Base-by-base conservation (phyloP, 2,113 vertebrate species). In the Dasyornis broadbenti region DNA sequence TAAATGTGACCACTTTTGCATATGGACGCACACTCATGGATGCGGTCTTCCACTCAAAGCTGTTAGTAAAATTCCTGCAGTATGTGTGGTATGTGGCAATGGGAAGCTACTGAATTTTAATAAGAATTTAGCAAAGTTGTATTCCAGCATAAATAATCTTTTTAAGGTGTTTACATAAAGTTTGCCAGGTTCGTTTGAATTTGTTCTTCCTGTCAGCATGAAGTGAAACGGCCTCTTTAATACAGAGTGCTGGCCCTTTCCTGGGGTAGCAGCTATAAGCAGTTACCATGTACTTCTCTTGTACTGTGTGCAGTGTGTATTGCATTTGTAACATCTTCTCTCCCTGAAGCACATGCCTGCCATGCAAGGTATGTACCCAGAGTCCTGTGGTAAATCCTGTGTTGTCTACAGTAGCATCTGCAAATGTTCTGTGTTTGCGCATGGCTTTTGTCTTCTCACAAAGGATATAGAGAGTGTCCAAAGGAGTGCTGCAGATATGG, bases 91-190 rank as follows among this genome's bases (percentile, higher is more conserved):
- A 76, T 86, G 60, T 80, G 52, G 56, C 91, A 85, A n/a, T 5
- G 15, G 92, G 39, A 92, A 79, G 37, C 77, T 92, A 61, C 24
- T 53, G 15, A 27, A 77, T 94, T 83, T 90, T 90, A 64, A 7
- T 89, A 64, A 60, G 82, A 96, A 81, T 93, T 82, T 66, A 90
- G 47, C 8, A 4, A 95, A 95, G 60, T 63, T 68, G 47, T 69
- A 26, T 84, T 93, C 71, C 61, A 78, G 66, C 60, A 35, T 82
- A 90, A 92, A n/a, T 78, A 45, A 75, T 90, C 45, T 63, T 88
- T 95, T 92, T 60, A 47, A 83, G n/a, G 35, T 45, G 18, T 86
- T 89, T 86, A 31, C n/a, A 5, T 81, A 19, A 69, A 49, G 15
- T 42, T 24, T 69, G 53, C 50, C 8, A 11, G 37, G 56, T 72